These are phyloP conservation scores for Serilophus lunatus DNA, from an alignment of 2,113 vertebrate species.

Conservation along the genomic window DNA sequence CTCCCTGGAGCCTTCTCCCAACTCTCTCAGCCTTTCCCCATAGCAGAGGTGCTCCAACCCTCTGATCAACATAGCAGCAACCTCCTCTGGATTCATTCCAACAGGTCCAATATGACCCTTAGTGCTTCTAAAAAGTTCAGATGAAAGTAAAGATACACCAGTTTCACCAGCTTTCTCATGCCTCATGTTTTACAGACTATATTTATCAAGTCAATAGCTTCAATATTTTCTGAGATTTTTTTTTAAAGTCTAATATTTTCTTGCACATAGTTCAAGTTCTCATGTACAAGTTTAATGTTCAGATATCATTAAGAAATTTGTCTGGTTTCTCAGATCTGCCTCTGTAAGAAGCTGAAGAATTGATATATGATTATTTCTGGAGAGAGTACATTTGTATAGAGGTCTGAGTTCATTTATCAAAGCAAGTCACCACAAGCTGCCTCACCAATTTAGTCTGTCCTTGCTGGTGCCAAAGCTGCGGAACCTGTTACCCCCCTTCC, in stretches of 20 bases:
- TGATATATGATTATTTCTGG: neutral
- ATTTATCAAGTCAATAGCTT: neutral
- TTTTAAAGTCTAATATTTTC: neutral
- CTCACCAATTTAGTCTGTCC: neutral
- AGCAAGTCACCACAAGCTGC: neutral
- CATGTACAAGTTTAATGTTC: neutral
- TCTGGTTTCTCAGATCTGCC: neutral
- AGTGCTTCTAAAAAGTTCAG: neutral
- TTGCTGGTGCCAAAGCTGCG: neutral
- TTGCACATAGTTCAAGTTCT: neutral
- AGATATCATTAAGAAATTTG: neutral
- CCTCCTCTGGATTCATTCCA: neutral
- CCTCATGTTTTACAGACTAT: neutral
- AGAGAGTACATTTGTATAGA: neutral
- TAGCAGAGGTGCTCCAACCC: fast-evolving
- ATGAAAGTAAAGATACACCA: neutral
- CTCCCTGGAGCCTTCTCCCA: neutral
- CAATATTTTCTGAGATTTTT: neutral
- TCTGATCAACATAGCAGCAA: neutral
- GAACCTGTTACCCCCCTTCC: neutral
- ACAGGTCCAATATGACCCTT: neutral
- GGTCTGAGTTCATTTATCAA: neutral
- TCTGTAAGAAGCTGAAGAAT: neutral
- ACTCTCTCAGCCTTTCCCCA: neutral
- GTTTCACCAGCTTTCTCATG: neutral